Conservation (phyloP, 1,140 invertebrate species). For the Caerostris extrusa region DNA sequence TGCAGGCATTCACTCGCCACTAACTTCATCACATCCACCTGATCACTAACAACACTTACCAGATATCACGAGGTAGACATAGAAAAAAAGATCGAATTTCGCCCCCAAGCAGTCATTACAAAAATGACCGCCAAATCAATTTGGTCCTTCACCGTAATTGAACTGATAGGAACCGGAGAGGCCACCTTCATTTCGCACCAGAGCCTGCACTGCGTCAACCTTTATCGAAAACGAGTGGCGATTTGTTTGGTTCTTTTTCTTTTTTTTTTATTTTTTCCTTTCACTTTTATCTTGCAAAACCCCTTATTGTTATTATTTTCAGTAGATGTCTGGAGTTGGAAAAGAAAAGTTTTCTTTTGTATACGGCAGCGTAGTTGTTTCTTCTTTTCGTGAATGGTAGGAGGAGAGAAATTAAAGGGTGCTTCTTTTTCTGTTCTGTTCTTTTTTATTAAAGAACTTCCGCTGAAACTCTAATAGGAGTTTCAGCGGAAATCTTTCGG, state of each 20-base stretch:
- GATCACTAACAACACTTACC: constrained; percentile 68
- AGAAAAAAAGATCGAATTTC: constrained; percentile 59
- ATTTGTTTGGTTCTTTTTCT: background rate
- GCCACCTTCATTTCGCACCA: background rate
- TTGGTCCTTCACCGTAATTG: constrained; percentile 67
- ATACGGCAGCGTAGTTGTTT: background rate
- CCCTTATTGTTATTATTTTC: constrained; percentile 11
- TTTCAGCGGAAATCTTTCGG: background rate
- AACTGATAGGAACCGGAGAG: constrained; percentile 38
- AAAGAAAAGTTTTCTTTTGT: background rate
- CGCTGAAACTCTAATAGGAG: too few species aligned
- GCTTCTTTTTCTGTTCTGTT: background rate
- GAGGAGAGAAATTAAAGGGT: background rate
- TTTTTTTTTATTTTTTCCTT: background rate
- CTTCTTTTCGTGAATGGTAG: background rate
- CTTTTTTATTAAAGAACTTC: background rate
- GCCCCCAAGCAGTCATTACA: constrained; percentile 61
- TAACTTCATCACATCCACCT: constrained; percentile 59
- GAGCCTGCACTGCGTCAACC: background rate
- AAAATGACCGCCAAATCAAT: constrained; percentile 72
- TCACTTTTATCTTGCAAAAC: background rate
- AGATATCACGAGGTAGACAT: constrained; percentile 24
- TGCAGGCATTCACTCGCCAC: constrained; percentile 58
- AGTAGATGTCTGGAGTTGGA: background rate
- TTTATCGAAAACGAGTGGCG: constrained; percentile 19